phyloP scores from a whole-genome alignment of 2,888 invertebrate species.

The Apamea sordens region DNA sequence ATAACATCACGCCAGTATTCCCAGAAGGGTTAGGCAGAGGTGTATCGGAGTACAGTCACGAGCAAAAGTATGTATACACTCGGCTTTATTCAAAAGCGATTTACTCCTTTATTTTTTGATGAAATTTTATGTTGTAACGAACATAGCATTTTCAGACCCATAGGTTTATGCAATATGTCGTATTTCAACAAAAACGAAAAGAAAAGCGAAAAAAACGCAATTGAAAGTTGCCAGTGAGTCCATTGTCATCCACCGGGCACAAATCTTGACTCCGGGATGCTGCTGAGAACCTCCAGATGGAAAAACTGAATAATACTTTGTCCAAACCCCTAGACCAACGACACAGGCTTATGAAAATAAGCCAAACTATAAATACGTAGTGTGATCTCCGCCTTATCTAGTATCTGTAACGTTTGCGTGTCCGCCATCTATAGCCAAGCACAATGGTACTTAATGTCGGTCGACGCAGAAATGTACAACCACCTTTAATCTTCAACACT shows the following conservation, averaged over 20 bases:
- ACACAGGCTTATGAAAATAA: neutral
- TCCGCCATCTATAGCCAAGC: neutral
- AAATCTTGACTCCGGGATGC: neutral
- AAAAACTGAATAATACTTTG: neutral
- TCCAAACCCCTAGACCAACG: neutral
- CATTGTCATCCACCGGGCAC: too few relatives aligned
- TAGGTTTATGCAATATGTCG: too few relatives aligned
- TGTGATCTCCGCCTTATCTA: constrained; percentile 5
- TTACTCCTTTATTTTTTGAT: too few relatives aligned
- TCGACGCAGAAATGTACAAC: constrained; percentile 14
- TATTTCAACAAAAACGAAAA: too few relatives aligned
- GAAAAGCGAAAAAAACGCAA: too few relatives aligned
- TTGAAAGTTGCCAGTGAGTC: too few relatives aligned
- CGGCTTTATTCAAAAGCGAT: too few relatives aligned
- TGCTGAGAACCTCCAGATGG: neutral
- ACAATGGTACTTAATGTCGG: constrained; percentile 26
- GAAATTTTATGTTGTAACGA: too few relatives aligned
- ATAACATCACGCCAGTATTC: neutral
- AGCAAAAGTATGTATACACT: too few relatives aligned
- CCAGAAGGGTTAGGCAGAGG: neutral
- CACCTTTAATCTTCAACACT: constrained; percentile 31
- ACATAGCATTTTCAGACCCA: too few relatives aligned
- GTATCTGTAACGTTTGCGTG: constrained; percentile 32
- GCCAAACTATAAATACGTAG: too few relatives aligned
- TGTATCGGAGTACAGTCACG: too few relatives aligned